Base-by-base conservation (phyloP, 2,888 invertebrate species). In the Drosophila cognata region DNA sequence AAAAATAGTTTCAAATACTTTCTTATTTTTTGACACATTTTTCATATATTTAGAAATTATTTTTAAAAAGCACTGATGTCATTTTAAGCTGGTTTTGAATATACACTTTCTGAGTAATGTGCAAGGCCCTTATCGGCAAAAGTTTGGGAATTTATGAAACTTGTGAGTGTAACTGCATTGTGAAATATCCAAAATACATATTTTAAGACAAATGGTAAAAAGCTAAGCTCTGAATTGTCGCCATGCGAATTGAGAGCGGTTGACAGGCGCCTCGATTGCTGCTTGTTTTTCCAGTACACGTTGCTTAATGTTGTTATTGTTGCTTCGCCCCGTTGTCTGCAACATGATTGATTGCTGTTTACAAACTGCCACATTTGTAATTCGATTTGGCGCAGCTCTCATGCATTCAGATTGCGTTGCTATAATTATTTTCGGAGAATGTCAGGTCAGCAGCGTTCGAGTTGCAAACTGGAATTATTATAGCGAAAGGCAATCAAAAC, bases 311-410 rank as follows among this genome's bases (percentile, higher is more conserved):
- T 38, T 28, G 61, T 29, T 63, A 46, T 53, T 62, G 33, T 28
- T 48, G 46, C 57, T 50, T 65, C 48, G 50, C 29, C 33, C 16
- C 35, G 50, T 33, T 57, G n/a, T 50, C 38, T 50, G 33, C 31
- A 53, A 57, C 60, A 81, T 87, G 84, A 89, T 84, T 87, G 87
- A 84, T 84, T 86, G 74, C 61, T 88, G 83, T 82, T 88, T 88
- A 82, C 36, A 41, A 58, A 35, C 41, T 70, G 53, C 50, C 64
- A 71, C 68, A 16, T 74, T 69, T 65, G 72, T 77, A 76, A 78
- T 83, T 79, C 66, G 68, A 86, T 81, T 71, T 72, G 36, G 50
- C 51, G 43, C 31, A 38, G 52, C 63, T 65, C 60, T 38, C 64
- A 74, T 67, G 77, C 59, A 80, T 58, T 64, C 48, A 48, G 59